Conservation (phyloP, 2,888 invertebrate genomes). For the Agrilus mali region DNA sequence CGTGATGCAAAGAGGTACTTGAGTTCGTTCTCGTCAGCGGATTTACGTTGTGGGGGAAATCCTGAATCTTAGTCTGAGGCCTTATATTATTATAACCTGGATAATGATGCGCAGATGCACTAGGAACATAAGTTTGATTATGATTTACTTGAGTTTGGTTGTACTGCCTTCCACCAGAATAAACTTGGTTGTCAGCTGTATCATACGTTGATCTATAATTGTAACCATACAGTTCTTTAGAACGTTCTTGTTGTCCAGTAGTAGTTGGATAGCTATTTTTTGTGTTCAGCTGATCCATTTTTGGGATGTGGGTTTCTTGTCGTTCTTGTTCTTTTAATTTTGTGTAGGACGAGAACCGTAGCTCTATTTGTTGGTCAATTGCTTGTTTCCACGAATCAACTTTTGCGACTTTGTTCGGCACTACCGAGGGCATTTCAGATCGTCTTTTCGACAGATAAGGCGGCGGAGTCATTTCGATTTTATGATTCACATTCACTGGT, state of each 20-base stretch:
- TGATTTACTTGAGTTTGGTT: conserved; percentile 19
- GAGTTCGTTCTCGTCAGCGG: conserved; percentile 21
- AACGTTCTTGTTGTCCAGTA: conserved; percentile 16
- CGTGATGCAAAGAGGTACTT: conserved; percentile 18
- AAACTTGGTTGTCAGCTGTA: conserved; percentile 6
- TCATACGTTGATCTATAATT: conserved; percentile 23
- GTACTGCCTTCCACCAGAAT: conserved; percentile 13
- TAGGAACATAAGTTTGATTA: conserved; percentile 29
- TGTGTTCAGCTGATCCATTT: conserved; percentile 9
- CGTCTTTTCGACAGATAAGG: conserved; percentile 26
- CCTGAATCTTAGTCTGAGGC: conserved; percentile 13
- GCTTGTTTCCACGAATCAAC: conserved; percentile 40
- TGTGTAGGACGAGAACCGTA: conserved; percentile 34
- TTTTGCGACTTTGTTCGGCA: conserved; percentile 37
- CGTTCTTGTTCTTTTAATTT: conserved; percentile 14
- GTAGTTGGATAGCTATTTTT: conserved; percentile 13
- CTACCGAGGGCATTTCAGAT: conserved; percentile 22
- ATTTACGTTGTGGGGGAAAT: conserved; percentile 16
- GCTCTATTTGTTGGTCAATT: conserved; percentile 43
- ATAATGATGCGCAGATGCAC: conserved; percentile 25
- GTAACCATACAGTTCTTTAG: conserved; percentile 13
- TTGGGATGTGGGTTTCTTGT: conserved; percentile 8
- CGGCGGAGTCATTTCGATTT: conserved; percentile 14
- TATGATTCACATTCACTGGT: conserved; percentile 17
- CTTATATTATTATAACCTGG: conserved; percentile 19